Evolutionary conservation across 2,797 vertebrate genomes (phyloP).

Genomic region (Odontamblyopus lacepedii): DNA sequence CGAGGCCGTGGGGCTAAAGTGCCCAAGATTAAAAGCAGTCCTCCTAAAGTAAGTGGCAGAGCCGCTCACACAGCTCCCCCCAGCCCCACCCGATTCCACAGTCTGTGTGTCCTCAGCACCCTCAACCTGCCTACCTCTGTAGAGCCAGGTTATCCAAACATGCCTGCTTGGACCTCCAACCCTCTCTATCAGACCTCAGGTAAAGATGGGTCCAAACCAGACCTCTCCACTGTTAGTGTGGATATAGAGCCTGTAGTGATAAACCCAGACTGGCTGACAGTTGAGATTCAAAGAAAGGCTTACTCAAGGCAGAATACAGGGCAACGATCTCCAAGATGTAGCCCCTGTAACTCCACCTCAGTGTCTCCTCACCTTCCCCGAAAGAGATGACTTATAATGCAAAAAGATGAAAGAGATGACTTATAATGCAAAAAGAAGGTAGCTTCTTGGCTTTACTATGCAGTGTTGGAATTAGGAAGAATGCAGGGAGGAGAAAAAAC

Average conservation of each 20-base stretch:
- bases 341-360: conserved; percentile 38
- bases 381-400: conserved; percentile 30
- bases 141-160: conserved; percentile 36
- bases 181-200: conserved; percentile 28
- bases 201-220: conserved; percentile 31
- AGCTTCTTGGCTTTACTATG: conserved; percentile 6
- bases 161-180: conserved; percentile 37
- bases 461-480: conserved; percentile 32
- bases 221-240: conserved; percentile 39
- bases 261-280: conserved; percentile 50
- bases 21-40: conserved; percentile 91
- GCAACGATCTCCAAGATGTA: conserved; percentile 23
- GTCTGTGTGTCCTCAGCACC: conserved; percentile 32
- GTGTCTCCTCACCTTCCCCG: conserved; percentile 45
- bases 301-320: conserved; percentile 36
- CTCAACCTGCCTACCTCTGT: conserved; percentile 43
- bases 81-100: conserved; percentile 34
- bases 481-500: conserved; percentile 72
- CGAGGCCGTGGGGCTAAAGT: conserved; percentile 90
- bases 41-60: conserved; percentile 96
- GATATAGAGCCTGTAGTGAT: conserved; percentile 37
- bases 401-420: conserved; percentile 18
- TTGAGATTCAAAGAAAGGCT: conserved; percentile 51
- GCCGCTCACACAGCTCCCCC: conserved; percentile 77
- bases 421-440: background rate